Evolutionary conservation across 1,140 invertebrate species (phyloP).

Genomic region (Thalassaphorura encarpata): DNA sequence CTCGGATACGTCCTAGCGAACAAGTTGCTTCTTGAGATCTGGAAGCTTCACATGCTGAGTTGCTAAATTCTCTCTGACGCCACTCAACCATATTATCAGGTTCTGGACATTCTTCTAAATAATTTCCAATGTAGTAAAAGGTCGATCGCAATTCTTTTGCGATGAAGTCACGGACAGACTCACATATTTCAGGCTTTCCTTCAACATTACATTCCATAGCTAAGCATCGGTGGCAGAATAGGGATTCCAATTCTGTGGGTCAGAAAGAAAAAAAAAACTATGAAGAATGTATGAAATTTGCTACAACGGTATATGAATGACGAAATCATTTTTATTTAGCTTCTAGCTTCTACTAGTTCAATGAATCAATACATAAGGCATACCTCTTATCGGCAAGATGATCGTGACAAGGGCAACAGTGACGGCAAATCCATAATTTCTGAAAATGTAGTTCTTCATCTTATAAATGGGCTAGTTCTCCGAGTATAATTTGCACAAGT

Average conservation of each 20-base stretch:
- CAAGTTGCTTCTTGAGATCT: neutral
- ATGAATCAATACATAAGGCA: too few relatives aligned
- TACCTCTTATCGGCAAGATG: too few relatives aligned
- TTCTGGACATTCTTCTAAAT: constrained; percentile 16
- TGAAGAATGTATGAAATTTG: too few relatives aligned
- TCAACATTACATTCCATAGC: constrained; percentile 10
- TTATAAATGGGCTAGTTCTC: too few relatives aligned
- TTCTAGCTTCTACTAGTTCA: too few relatives aligned
- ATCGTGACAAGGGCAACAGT: too few relatives aligned
- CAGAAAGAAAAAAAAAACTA: too few relatives aligned
- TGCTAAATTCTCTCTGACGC: constrained; percentile 7
- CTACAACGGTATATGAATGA: too few relatives aligned
- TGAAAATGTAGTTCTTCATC: neutral
- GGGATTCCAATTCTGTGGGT: constrained; percentile 1
- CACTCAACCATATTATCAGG: constrained; percentile 6
- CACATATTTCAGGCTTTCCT: constrained; percentile 1
- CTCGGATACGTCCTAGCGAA: neutral
- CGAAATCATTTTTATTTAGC: too few relatives aligned
- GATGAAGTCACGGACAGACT: constrained; percentile 11
- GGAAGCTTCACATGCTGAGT: constrained; percentile 4
- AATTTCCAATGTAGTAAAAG: constrained; percentile 15
- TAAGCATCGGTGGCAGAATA: constrained; percentile 20
- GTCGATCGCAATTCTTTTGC: constrained; percentile 2
- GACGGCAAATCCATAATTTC: neutral
- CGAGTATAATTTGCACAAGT: too few relatives aligned